Percentiles rank a stretch among this genome's conserved stretches.
Conservation (phyloP, 1,140 invertebrate species). For the Vanessa tameamea region DNA sequence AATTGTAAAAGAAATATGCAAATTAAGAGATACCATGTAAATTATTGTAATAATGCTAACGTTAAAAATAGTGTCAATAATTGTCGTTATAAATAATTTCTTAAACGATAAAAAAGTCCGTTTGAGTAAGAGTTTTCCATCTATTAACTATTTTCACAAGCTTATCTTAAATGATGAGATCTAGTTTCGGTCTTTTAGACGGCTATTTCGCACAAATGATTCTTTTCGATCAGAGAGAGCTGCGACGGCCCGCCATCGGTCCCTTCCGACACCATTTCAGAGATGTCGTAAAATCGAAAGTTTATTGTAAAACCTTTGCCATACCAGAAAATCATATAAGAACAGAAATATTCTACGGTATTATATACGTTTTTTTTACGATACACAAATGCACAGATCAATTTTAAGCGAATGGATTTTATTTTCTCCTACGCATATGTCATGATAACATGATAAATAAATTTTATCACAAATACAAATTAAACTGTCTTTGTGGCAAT, state of each 20-base stretch:
- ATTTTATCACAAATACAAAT: too few relatives aligned
- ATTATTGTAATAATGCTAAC: too few relatives aligned
- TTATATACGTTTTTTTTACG: too few relatives aligned
- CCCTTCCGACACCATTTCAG: constrained; percentile 45
- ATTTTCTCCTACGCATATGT: too few relatives aligned
- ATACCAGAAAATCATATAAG: neutral
- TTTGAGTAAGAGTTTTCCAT: neutral
- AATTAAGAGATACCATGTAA: too few relatives aligned
- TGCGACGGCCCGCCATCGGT: constrained; percentile 48
- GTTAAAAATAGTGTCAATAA: too few relatives aligned
- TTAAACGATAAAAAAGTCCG: neutral
- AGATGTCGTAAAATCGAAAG: constrained; percentile 31
- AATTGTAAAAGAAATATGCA: too few relatives aligned
- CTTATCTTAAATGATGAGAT: constrained; percentile 20
- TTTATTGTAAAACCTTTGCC: constrained; percentile 24
- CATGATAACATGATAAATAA: too few relatives aligned
- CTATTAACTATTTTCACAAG: constrained; percentile 3
- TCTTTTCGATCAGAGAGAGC: constrained; percentile 40
- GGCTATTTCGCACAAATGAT: constrained; percentile 21
- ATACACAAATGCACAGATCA: too few relatives aligned
- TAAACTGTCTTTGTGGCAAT: too few relatives aligned
- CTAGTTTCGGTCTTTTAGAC: constrained; percentile 20
- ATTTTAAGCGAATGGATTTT: too few relatives aligned
- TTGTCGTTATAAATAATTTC: neutral
- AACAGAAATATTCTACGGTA: too few relatives aligned